Percentiles rank a stretch among this genome's conserved stretches.
Conservation (phyloP, 2,113 vertebrate genomes). For the Sorex araneus region DNA sequence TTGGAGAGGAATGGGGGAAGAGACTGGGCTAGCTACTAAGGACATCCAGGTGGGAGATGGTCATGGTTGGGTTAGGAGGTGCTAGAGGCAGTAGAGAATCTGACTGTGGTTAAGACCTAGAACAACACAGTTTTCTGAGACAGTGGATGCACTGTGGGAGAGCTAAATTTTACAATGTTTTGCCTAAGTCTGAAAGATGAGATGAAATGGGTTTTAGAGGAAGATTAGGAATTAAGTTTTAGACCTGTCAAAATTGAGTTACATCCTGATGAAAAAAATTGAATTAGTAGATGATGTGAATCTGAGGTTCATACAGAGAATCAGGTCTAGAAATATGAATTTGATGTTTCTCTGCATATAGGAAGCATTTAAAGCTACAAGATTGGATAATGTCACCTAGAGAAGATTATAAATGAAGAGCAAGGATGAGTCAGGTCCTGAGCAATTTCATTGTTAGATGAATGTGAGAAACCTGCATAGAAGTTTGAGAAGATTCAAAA, state of each 20-base stretch:
- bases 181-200: not conserved
- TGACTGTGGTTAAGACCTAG: conserved; percentile 15
- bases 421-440: not conserved
- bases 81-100: not conserved
- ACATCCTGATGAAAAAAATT: not conserved
- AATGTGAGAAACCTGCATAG: not conserved
- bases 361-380: not conserved
- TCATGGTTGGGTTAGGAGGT: not conserved
- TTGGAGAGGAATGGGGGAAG: not conserved
- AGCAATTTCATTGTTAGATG: not conserved
- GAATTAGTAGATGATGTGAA: conserved; percentile 11
- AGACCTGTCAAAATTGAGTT: not conserved
- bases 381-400: too few relatives aligned
- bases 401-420: conserved; percentile 11
- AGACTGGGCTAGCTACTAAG: not conserved
- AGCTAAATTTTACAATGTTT: not conserved
- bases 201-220: not conserved
- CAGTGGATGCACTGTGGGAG: not conserved
- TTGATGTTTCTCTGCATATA: not conserved
- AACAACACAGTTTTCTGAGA: not conserved
- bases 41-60: not conserved
- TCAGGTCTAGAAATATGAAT: not conserved
- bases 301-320: not conserved
- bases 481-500: conserved; percentile 9
- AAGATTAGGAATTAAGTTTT: conserved; percentile 43